Evolutionary conservation across 2,113 vertebrate genomes (phyloP), one percentile per base, ranked within the genome.

Genomic region (Porphyrio hochstetteri): DNA sequence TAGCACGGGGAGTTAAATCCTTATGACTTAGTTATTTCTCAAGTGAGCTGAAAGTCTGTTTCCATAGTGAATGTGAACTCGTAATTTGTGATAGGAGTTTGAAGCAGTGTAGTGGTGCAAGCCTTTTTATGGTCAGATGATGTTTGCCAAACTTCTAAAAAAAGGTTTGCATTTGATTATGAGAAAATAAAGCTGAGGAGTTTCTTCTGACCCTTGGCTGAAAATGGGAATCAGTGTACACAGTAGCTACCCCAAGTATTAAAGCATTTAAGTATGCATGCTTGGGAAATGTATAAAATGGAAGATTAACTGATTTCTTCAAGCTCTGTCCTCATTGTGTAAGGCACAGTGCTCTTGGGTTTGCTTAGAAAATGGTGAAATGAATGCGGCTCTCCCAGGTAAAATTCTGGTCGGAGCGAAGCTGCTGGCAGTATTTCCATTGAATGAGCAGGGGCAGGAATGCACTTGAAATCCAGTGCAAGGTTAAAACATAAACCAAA

Each of bases 21-120:
- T 95, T 89, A 89, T 42, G 92, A 94, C 92, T 94, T 57, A 33
- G 74, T 94, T 96, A 94, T 96, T 96, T 96, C 93, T 97, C 88
- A 89, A 59, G 83, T 93, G 92, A 91, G 61, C 83, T 72, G 81
- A 31, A 82, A 96, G 40, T 89, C 91, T 91, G 83, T 94, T 94
- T 94, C 93, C 86, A 82, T 82, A 91, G 88, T 40, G 59, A 95
- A 85, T 82, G 25, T 52, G 72, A 93, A 69, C 35, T 44, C 68
- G 52, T 65, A 60, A 89, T 89, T 82, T 94, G 60, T 63, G 70
- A 48, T 52, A 29, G 65, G 65, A 84, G 42, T 87, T 87, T 76
- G 74, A 85, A 79, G 81, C 71, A 67, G 76, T 40, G n/a, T 76
- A 28, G 33, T 79, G 55, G 65, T 82, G 36, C 31, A 69, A 91